These are phyloP conservation scores for Thymallus thymallus DNA, from an alignment of 2,113 vertebrate genomes.

Conservation along the genomic window DNA sequence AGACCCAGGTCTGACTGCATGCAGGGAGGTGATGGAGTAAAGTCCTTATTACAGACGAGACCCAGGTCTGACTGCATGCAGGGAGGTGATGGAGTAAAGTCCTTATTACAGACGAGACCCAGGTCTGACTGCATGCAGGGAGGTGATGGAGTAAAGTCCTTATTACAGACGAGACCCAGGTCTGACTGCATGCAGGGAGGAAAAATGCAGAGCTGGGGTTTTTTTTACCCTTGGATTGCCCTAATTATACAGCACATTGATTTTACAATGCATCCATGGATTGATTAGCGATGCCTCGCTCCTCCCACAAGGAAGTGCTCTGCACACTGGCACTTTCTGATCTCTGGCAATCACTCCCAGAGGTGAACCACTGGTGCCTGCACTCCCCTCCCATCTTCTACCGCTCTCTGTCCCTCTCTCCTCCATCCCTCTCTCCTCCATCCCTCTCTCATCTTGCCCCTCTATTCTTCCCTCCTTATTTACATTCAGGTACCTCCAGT, in stretches of 20 bases:
- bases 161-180: slow-evolving; percentile 14
- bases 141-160: too few relatives aligned
- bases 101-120: background rate
- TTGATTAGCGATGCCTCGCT: slow-evolving; percentile 81
- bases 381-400: background rate
- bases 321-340: too few relatives aligned
- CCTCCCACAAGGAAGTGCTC: background rate
- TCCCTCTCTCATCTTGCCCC: background rate
- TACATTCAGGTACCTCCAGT: background rate
- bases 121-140: slow-evolving; percentile 56
- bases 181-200: slow-evolving; percentile 60
- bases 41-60: too few relatives aligned
- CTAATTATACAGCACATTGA: slow-evolving; percentile 96
- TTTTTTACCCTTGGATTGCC: slow-evolving; percentile 90
- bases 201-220: slow-evolving; percentile 70
- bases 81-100: too few relatives aligned
- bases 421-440: background rate
- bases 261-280: slow-evolving; percentile 91
- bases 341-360: slow-evolving; percentile 58
- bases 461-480: slow-evolving; percentile 1
- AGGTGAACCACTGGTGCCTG: slow-evolving; percentile 53
- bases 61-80: slow-evolving; percentile 56
- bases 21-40: slow-evolving; percentile 37
- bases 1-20: slow-evolving; percentile 54
- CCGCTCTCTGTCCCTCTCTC: background rate